These are phyloP conservation scores for Callosobruchus maculatus DNA, from an alignment of 2,888 invertebrate species.

Conservation along the genomic window DNA sequence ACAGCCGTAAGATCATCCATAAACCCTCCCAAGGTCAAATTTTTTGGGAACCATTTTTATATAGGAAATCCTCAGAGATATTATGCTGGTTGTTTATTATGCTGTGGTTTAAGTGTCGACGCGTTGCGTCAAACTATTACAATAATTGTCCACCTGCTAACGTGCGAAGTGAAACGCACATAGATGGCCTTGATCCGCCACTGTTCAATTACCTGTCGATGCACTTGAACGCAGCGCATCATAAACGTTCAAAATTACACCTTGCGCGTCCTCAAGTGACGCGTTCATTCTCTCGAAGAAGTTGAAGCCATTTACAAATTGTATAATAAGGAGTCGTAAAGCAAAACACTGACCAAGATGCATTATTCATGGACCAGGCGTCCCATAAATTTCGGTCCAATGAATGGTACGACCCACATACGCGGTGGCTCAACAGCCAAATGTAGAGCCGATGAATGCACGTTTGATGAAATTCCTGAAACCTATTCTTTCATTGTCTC, in stretches of 20 bases:
- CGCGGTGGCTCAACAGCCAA: neutral
- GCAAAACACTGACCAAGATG: neutral
- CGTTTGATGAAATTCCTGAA: too few relatives aligned
- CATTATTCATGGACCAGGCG: neutral
- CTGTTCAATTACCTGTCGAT: neutral
- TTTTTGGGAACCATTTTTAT: too few relatives aligned
- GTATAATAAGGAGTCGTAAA: slow-evolving; percentile 10
- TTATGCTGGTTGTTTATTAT: too few relatives aligned
- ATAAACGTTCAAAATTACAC: neutral
- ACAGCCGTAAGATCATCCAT: too few relatives aligned
- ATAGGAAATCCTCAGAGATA: too few relatives aligned
- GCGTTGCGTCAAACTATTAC: too few relatives aligned
- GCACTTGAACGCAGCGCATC: neutral
- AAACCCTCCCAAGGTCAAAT: too few relatives aligned
- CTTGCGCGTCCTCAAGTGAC: neutral
- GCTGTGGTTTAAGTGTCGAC: too few relatives aligned
- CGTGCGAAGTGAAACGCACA: neutral
- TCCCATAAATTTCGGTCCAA: neutral
- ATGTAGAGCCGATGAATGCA: neutral
- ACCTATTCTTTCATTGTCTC: too few relatives aligned
- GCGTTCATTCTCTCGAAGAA: neutral
- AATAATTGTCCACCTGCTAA: too few relatives aligned
- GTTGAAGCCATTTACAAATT: slow-evolving; percentile 9
- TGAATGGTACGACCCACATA: neutral
- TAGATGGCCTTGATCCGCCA: neutral